Base-by-base conservation (phyloP, 2,797 vertebrate genomes). In the Sebastes steindachneri region DNA sequence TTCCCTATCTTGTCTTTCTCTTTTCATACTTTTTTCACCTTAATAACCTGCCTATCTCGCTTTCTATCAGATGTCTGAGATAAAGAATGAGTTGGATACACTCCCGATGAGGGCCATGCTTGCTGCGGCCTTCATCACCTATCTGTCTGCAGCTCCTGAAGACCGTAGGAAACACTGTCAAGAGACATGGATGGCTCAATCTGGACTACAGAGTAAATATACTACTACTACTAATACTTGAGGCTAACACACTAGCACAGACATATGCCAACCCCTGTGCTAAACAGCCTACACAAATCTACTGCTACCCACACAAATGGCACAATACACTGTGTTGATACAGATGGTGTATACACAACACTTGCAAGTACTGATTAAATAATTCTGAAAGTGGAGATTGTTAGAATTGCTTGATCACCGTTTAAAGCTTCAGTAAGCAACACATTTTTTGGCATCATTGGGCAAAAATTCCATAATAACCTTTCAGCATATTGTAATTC, bases 111-210 rank as follows among this genome's bases (percentile, higher is more conserved):
- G 97, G 89, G 95, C 97, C 80, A 97, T 98, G 75, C 94, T 99
- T 35, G 97, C 98, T 64, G 97, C 98, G 83, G 98, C 97, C 17
- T 99, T 99, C 91, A 97, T 99, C 92, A 98, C 97, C 0, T 99
- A 99, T 82, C 96, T 99, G 87, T 97, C 98, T 72, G 96, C 98
- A 54, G 97, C 98, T 76, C 93, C 97, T 1, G 98, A 99, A 84
- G 97, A 96, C 91, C 96, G 96, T 75, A 96, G 98, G 79, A 96
- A 95, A 92, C 90, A 73, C 79, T 97, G 96, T 87, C 94, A 98
- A 85, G 96, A 98, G 88, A 92, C 95, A 37, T 99, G 98, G 98
- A 98, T 96, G 93, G 96, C 93, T 87, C 96, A 96, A 37, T 95
- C 97, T 70, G 96, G 94, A 83, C 95, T 99, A 77, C 96, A 98